Base-by-base conservation (phyloP, 2,113 vertebrate genomes). In the Blennius ocellaris region DNA sequence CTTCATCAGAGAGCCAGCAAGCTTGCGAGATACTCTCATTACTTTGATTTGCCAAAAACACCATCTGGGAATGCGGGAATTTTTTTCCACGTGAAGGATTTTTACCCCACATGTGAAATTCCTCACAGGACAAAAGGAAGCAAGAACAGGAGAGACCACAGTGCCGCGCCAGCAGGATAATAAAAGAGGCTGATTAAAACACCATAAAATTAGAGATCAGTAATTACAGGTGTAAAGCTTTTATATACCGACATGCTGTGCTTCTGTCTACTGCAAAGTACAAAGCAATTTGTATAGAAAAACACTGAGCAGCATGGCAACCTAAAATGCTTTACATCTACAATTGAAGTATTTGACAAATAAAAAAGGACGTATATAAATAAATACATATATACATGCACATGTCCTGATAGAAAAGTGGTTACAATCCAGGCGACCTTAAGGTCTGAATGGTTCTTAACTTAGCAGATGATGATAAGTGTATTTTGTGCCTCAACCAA, bases 11-110 rank as follows among this genome's bases (percentile, higher is more conserved):
- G 49, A 38, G 38, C 21, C 21, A 39, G 16, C 15, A 6, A 21
- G 54, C 17, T 44, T n/a, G 3, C 3, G 40, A 60, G 67, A 59
- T 51, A 21, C 53, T 68, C 11, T 51, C 81, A 69, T 84, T 69
- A 71, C 56, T 77, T 53, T 40, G 45, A 68, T 82, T 69, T 73
- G 16, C 37, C 67, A 52, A 79, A 76, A 74, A 65, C 38, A 59
- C n/a, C 61, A 66, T 61, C 48, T 60, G 54, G 51, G 17, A 59
- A 66, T 40, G 12, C 51, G 67, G 45, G 16, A 43, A 8, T n/a
- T 6, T 14, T 47, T 48, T 15, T n/a, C 45, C 14, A 48, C 45
- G 7, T 48, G 6, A 14, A 39, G 40, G 10, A 0, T 63, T 71
- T 81, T 45, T 12, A 63, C 50, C 21, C 11, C 43, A 7, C 44